Evolutionary conservation across 2,113 vertebrate genomes (phyloP).

Genomic region (Poeciliopsis retropinna): DNA sequence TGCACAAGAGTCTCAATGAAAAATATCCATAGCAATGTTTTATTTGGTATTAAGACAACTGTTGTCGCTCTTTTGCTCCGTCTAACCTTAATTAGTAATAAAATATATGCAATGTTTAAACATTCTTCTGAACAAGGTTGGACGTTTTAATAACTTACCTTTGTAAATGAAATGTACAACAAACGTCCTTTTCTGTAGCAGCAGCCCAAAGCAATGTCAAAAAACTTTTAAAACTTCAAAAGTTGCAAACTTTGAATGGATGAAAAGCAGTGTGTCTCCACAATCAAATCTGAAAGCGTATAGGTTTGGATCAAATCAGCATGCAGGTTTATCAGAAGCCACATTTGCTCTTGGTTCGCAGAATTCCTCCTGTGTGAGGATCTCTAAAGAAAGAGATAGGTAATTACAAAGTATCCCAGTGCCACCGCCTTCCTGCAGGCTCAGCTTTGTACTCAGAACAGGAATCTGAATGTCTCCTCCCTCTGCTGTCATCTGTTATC

Average conservation of each 20-base stretch:
- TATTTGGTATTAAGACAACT: background rate
- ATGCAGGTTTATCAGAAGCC: slow-evolving; percentile 14
- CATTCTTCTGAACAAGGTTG: background rate
- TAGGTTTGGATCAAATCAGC: slow-evolving; percentile 3
- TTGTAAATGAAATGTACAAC: slow-evolving; percentile 14
- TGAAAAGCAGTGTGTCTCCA: background rate
- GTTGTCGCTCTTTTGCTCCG: background rate
- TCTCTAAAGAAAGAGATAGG: slow-evolving; percentile 56
- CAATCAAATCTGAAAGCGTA: background rate
- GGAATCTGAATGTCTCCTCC: slow-evolving; percentile 58
- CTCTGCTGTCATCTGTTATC: slow-evolving; percentile 30
- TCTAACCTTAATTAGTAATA: background rate
- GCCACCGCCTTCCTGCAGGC: slow-evolving; percentile 56
- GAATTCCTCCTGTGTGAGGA: slow-evolving; percentile 36
- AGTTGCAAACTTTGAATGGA: background rate
- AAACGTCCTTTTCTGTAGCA: slow-evolving; percentile 1
- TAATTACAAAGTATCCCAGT: slow-evolving; percentile 74
- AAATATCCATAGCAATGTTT: background rate
- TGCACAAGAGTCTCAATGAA: background rate
- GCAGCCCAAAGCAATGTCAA: background rate
- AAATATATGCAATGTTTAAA: background rate
- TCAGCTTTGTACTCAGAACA: slow-evolving; percentile 29
- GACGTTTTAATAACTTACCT: slow-evolving; percentile 28
- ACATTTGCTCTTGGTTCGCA: slow-evolving; percentile 19
- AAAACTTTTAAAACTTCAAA: background rate